Evolutionary conservation across 2,888 invertebrate species (phyloP).

Genomic region (Morpho deidamia): DNA sequence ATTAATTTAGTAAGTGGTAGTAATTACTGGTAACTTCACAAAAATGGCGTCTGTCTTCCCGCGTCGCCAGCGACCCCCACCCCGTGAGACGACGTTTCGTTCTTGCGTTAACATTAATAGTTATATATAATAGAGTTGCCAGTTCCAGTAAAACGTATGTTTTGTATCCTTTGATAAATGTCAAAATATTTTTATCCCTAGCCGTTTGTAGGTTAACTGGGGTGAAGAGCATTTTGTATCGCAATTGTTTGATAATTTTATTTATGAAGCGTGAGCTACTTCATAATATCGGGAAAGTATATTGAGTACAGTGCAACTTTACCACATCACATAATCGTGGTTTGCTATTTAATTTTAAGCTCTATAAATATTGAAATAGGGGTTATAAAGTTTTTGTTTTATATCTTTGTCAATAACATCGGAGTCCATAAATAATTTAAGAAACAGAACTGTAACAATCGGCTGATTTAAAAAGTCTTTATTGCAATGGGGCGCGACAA

Average conservation of each 20-base stretch:
- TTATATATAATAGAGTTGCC: no score
- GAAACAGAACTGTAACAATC: slow-evolving; percentile 61
- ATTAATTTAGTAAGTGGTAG: no score
- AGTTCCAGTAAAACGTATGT: slow-evolving; percentile 27
- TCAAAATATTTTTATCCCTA: slow-evolving; percentile 68
- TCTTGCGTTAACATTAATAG: no score
- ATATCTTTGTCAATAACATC: slow-evolving; percentile 19
- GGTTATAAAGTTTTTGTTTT: background rate
- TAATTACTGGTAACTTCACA: no score
- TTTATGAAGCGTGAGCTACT: slow-evolving; percentile 68
- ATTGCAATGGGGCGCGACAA: slow-evolving; percentile 56
- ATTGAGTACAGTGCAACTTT: background rate
- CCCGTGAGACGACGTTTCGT: no score
- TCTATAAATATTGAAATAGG: slow-evolving; percentile 11
- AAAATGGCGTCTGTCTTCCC: no score
- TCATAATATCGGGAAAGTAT: slow-evolving; percentile 38
- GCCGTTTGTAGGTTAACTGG: slow-evolving; percentile 56
- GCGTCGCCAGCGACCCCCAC: no score
- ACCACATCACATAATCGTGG: background rate
- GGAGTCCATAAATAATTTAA: slow-evolving; percentile 49
- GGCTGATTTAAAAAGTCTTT: slow-evolving; percentile 47
- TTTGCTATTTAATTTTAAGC: background rate
- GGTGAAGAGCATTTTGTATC: slow-evolving; percentile 53
- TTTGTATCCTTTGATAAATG: slow-evolving; percentile 40
- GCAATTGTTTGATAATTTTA: slow-evolving; percentile 61